Percentiles rank a stretch among this genome's conserved stretches.
These are phyloP conservation scores for Orientallactaga bullata DNA, from an alignment of 2,113 vertebrate genomes.

Conservation along the genomic window DNA sequence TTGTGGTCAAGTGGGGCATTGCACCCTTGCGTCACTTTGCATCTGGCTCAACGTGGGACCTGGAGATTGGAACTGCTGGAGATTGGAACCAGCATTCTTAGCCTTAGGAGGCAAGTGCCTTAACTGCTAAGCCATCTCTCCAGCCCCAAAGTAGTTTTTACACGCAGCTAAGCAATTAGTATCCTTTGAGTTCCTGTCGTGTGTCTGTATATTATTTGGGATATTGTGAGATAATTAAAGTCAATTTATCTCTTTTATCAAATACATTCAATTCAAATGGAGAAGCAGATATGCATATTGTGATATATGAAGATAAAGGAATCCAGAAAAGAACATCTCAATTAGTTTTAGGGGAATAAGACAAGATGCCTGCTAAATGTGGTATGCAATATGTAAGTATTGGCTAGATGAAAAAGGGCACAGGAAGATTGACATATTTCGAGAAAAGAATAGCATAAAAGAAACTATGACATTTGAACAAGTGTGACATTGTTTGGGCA, in stretches of 20 bases:
- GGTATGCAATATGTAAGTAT: neutral
- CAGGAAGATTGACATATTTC: neutral
- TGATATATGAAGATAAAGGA: neutral
- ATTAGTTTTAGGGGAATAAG: neutral
- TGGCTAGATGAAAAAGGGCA: neutral
- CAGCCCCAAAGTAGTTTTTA: constrained; percentile 20
- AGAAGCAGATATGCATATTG: neutral
- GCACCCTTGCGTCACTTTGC: too few relatives aligned
- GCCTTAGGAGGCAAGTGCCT: too few relatives aligned
- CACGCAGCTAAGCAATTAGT: neutral
- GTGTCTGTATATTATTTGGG: neutral
- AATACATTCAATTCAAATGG: neutral
- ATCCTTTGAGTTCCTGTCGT: neutral
- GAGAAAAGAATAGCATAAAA: neutral
- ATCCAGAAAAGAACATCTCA: neutral
- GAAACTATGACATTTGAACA: neutral
- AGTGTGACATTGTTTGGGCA: neutral
- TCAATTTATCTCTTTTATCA: neutral
- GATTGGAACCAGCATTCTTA: too few relatives aligned
- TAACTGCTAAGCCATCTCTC: too few relatives aligned
- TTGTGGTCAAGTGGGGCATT: too few relatives aligned
- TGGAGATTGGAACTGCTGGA: too few relatives aligned
- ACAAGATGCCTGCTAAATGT: neutral
- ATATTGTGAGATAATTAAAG: neutral
- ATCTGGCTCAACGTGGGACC: too few relatives aligned